Percentiles rank a stretch among this genome's conserved stretches.
Conservation (phyloP, 2,888 invertebrate species). For the Phlogophora meticulosa region DNA sequence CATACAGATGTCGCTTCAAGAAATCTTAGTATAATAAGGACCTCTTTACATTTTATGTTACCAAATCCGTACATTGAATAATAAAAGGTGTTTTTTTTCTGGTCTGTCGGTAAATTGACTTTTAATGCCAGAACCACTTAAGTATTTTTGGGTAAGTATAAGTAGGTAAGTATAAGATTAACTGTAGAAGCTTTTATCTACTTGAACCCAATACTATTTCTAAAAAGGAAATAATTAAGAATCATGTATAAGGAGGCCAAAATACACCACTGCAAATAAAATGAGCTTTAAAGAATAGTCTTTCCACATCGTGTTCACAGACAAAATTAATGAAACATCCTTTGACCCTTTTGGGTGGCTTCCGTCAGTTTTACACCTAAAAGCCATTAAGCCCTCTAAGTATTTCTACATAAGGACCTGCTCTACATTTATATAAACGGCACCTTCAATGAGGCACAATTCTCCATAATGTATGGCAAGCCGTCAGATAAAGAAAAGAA, state of each 20-base stretch:
- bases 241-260: not conserved
- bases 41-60: too few relatives aligned
- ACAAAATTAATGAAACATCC: conserved; percentile 53
- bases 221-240: too few relatives aligned
- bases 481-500: not conserved
- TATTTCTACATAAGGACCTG: conserved; percentile 54
- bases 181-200: too few relatives aligned
- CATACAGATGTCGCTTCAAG: conserved; percentile 30
- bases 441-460: conserved; percentile 19
- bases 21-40: not conserved
- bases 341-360: conserved; percentile 55
- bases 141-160: too few relatives aligned
- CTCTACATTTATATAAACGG: conserved; percentile 52
- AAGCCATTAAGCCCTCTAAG: conserved; percentile 55
- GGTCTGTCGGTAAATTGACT: too few relatives aligned
- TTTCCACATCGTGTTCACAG: conserved; percentile 11
- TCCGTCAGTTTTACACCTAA: conserved; percentile 57
- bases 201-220: too few relatives aligned
- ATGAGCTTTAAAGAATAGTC: conserved; percentile 13
- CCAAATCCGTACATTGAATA: too few relatives aligned
- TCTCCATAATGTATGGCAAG: conserved; percentile 1
- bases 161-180: too few relatives aligned
- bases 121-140: too few relatives aligned
- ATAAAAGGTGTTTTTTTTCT: too few relatives aligned
- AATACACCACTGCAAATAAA: not conserved